Evolutionary conservation across 2,797 vertebrate genomes (phyloP), one percentile per base, ranked within the genome.

Genomic region (Sebastes cheni): DNA sequence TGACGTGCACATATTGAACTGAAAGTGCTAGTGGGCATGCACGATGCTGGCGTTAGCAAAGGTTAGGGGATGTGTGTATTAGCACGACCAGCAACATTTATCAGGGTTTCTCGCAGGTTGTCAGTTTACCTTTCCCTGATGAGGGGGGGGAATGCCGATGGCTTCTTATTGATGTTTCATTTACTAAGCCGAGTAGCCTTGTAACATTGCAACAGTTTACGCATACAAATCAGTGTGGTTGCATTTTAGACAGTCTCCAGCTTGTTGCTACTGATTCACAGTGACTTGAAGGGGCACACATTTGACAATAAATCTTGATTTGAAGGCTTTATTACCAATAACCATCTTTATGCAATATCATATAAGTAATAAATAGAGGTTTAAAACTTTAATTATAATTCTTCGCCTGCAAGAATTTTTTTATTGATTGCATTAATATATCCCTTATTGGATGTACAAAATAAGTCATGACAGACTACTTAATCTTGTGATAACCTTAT

Each of bases 121-220:
- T 83, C 72, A 61, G 59, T 73, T 79, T 67, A 72, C 30, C 46
- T 8, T 27, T 5, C 18, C 18, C 5, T 4, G 4, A 5, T 3
- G 60, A 20, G 22, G 32, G 32, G 52, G 5, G 20, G 42, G 22
- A 1, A 30, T 75, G 36, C 67, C 55, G 77, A 74, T 36, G 8
- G n/a, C 60, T 64, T 67, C 20, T 75, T 71, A 54, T 65, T 70
- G 32, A 80, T 69, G 22, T 65, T 82, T 66, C 11, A 60, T 76
- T 77, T 65, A 69, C 20, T 8, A 54, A 73, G 16, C 23, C 5
- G 5, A 56, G 66, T 42, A 69, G 68, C 36, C 50, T 25, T 54
- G 13, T 75, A 29, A 34, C 56, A 52, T 32, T 56, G 36, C 36
- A 59, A 34, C 29, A 72, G 36, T 58, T 68, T 29, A 36, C 22